Evolutionary conservation across 2,888 invertebrate species (phyloP).

Genomic region (Drosophila aldrichi): DNA sequence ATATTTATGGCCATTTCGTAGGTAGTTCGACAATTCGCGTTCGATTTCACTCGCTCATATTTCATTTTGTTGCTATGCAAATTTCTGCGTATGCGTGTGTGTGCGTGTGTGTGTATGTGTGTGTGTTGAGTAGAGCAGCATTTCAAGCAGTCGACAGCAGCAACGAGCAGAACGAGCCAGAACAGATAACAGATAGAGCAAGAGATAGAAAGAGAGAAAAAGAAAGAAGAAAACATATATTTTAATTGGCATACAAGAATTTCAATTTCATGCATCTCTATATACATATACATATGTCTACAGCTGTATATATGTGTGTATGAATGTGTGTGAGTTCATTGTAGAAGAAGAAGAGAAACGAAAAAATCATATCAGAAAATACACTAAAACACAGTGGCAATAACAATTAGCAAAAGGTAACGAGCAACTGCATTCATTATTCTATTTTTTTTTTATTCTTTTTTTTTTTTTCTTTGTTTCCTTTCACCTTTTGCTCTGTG

Average conservation of each 20-base stretch:
- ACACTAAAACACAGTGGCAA: constrained; percentile 45
- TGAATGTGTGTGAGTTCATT: constrained; percentile 26
- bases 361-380: constrained; percentile 43
- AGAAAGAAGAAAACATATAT: constrained; percentile 59
- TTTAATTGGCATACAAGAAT: constrained; percentile 70
- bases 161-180: constrained; percentile 31
- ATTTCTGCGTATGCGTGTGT: constrained; percentile 39
- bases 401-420: constrained; percentile 53
- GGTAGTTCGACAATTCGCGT: constrained; percentile 56
- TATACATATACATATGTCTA: constrained; percentile 5
- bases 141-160: constrained; percentile 38
- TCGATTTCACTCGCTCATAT: constrained; percentile 44
- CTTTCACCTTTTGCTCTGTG: neutral
- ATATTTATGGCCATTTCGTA: constrained; percentile 53
- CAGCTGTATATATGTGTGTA: constrained; percentile 15
- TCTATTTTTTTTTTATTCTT: neutral
- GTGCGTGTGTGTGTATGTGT: constrained; percentile 16
- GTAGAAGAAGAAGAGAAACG: constrained; percentile 48
- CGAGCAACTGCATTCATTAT: constrained; percentile 41
- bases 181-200: constrained; percentile 27
- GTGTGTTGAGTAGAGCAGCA: constrained; percentile 22
- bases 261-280: constrained; percentile 52
- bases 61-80: constrained; percentile 64
- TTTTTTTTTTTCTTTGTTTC: neutral
- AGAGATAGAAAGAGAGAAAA: constrained; percentile 42